Evolutionary conservation across 1,140 invertebrate species (phyloP).

Genomic region (Bombus terrestris): DNA sequence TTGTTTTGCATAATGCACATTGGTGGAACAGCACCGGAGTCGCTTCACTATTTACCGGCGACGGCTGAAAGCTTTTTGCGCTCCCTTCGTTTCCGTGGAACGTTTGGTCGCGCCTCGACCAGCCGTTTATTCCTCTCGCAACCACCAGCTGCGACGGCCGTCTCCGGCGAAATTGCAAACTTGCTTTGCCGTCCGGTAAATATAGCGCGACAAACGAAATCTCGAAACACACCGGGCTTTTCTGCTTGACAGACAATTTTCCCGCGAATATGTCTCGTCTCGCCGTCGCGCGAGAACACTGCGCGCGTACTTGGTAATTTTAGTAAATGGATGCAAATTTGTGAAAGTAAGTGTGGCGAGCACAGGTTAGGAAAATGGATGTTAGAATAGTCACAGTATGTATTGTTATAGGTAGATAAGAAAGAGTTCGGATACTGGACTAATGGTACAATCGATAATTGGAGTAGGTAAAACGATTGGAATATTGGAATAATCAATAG

Average conservation of each 20-base stretch:
- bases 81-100: neutral
- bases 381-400: too few relatives aligned
- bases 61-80: slow-evolving; percentile 15
- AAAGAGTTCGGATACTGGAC: too few relatives aligned
- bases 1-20: slow-evolving; percentile 33
- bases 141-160: neutral
- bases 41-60: slow-evolving; percentile 1
- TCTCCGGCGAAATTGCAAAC: slow-evolving; percentile 17
- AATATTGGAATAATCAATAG: neutral
- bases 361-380: too few relatives aligned
- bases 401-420: too few relatives aligned
- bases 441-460: neutral
- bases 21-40: slow-evolving; percentile 25
- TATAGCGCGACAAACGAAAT: slow-evolving; percentile 14
- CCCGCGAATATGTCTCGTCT: too few relatives aligned
- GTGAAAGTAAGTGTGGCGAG: too few relatives aligned
- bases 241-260: neutral
- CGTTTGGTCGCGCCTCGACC: neutral
- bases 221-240: neutral
- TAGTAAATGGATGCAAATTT: neutral
- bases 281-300: neutral
- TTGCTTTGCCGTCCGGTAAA: neutral
- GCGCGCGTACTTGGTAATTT: neutral
- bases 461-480: neutral
- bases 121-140: slow-evolving; percentile 5